Evolutionary conservation across 2,888 invertebrate genomes (phyloP), one percentile per base, ranked within the genome.

Genomic region (Bombylius discolor): DNA sequence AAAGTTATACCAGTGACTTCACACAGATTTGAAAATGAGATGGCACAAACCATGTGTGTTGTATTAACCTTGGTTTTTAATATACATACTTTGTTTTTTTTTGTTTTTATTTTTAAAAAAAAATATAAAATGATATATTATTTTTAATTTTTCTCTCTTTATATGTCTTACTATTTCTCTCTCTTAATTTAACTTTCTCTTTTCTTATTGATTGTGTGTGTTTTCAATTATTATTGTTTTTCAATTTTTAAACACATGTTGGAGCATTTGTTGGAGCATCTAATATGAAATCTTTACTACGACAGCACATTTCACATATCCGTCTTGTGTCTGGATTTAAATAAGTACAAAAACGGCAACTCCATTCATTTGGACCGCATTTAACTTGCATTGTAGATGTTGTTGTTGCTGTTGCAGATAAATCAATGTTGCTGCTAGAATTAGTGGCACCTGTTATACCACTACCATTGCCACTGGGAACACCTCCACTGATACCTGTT

Each of bases 221-320:
- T 42, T 42, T 42, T 42, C 4, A 14, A 44, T 12, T 46, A 11
- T 14, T n/a, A 7, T 47, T 31, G 4, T 32, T 47, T 47, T 32
- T 47, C 12, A 4, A 5, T 47, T 51, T 52, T 65, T 70, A 71
- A 57, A 72, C 72, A 62, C 72, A 72, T 56, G 72, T 72, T 42
- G 71, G 70, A 47, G 68, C 65, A 56, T 69, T 72, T 51, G 68
- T 65, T 51, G 68, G 64, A 42, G 68, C 64, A 58, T 71, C 71
- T 75, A 79, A 51, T 58, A 67, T 68, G 52, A 70, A 72, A 59
- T 72, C 74, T 62, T 69, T 70, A 59, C 70, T 69, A 64, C 81
- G 84, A 49, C 79, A 77, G 66, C 87, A 87, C 78, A 86, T 85
- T 62, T 83, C 84, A 67, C 87, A 87, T 61, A 85, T 80, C 49